Evolutionary conservation across 2,888 invertebrate species (phyloP).

Genomic region (Pristionchus fissidentatus): DNA sequence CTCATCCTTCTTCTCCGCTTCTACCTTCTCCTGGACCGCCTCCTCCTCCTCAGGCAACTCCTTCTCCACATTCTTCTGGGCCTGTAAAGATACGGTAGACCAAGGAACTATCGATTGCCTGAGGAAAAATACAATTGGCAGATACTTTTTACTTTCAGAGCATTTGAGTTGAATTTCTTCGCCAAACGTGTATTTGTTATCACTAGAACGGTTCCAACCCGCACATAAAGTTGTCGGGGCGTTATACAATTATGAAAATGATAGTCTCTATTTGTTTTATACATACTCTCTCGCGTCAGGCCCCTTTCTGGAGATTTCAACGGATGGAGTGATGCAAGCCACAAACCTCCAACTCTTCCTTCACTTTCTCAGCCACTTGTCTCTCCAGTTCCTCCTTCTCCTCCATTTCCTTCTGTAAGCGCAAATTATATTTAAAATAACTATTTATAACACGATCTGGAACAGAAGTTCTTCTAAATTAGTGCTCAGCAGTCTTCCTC

Average conservation of each 20-base stretch:
- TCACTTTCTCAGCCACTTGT: not conserved
- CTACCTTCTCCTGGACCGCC: not conserved
- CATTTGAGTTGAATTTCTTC: no score
- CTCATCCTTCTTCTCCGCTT: constrained; percentile 18
- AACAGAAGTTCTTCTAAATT: no score
- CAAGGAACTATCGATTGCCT: not conserved
- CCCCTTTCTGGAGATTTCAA: no score
- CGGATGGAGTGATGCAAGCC: no score
- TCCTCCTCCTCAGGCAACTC: constrained; percentile 22
- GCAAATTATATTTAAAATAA: no score
- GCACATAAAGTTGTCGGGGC: no score
- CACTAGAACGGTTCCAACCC: no score
- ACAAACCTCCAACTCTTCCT: not conserved
- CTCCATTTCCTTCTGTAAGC: not conserved
- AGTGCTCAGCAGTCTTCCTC: no score
- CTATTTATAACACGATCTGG: no score
- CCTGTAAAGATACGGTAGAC: not conserved
- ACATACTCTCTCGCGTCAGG: not conserved
- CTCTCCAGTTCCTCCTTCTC: constrained; percentile 2
- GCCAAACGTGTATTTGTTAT: no score
- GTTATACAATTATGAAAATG: not conserved
- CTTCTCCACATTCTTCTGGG: not conserved
- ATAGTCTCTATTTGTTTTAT: not conserved
- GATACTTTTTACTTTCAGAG: not conserved
- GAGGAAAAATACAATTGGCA: not conserved